These are phyloP conservation scores for Meloidogyne exigua DNA, from an alignment of 1,140 invertebrate species.

Conservation along the genomic window DNA sequence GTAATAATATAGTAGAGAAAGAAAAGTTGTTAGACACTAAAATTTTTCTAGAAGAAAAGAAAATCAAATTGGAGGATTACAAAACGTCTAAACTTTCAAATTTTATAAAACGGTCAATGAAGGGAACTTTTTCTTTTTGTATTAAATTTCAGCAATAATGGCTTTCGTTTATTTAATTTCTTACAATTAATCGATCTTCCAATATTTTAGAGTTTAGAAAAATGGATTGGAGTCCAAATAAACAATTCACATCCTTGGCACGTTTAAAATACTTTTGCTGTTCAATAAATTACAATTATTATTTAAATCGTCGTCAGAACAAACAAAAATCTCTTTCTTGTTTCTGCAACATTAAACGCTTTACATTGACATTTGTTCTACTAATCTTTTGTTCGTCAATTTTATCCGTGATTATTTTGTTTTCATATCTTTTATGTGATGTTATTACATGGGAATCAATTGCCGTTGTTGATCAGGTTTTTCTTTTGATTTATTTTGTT, in stretches of 20 bases:
- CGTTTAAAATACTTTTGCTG: neutral
- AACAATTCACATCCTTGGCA: neutral
- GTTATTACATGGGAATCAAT: neutral
- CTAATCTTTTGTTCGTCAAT: neutral
- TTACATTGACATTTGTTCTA: neutral
- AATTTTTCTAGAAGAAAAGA: no score
- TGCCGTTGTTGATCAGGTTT: neutral
- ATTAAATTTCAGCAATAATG: no score
- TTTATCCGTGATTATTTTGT: neutral
- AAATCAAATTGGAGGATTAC: no score
- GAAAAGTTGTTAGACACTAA: no score
- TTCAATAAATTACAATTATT: neutral
- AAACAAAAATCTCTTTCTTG: neutral
- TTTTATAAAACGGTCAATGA: no score
- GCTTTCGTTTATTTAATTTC: no score
- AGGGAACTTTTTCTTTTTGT: no score
- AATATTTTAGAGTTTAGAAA: no score
- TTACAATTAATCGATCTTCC: no score
- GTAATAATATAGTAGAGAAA: no score
- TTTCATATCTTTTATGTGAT: neutral
- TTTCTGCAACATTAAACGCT: neutral
- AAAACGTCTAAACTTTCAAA: no score
- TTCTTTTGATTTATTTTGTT: neutral
- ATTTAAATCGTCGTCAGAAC: neutral
- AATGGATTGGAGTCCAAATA: neutral